Evolutionary conservation across 1,140 invertebrate species (phyloP).

Genomic region (Zaprionus taronus): DNA sequence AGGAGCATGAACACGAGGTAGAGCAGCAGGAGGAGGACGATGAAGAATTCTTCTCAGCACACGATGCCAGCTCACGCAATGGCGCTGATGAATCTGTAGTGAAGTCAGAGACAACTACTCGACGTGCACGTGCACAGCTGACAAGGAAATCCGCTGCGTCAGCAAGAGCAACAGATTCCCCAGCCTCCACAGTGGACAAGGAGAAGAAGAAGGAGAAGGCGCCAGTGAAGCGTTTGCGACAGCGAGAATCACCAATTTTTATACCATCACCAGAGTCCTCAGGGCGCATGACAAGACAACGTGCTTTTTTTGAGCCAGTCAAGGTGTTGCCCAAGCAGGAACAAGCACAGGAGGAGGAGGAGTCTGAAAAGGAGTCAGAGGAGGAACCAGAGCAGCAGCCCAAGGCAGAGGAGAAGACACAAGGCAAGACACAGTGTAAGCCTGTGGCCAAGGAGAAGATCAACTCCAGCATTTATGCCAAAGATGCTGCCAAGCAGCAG

Average conservation of each 20-base stretch:
- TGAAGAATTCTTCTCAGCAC: slow-evolving; percentile 76
- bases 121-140: slow-evolving; percentile 47
- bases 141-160: slow-evolving; percentile 45
- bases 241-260: slow-evolving; percentile 81
- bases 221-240: slow-evolving; percentile 67
- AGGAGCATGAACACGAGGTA: slow-evolving; percentile 44
- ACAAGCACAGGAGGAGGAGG: slow-evolving; percentile 4
- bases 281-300: slow-evolving; percentile 78
- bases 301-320: slow-evolving; percentile 83
- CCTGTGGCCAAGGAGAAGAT: slow-evolving; percentile 69
- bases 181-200: slow-evolving; percentile 14
- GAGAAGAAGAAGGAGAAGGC: slow-evolving; percentile 51
- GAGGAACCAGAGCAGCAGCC: slow-evolving; percentile 1
- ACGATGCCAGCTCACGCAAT: slow-evolving; percentile 70
- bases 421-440: slow-evolving; percentile 13
- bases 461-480: slow-evolving; percentile 79
- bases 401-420: neutral
- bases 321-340: slow-evolving; percentile 70
- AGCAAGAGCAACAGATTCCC: slow-evolving; percentile 20
- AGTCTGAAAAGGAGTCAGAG: slow-evolving; percentile 25
- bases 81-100: slow-evolving; percentile 51
- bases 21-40: slow-evolving; percentile 66
- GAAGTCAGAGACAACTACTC: slow-evolving; percentile 52
- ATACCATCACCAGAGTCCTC: slow-evolving; percentile 80
- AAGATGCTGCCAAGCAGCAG: slow-evolving; percentile 74